phyloP scores from a whole-genome alignment of 1,140 invertebrate species.

The Triops longicaudatus region DNA sequence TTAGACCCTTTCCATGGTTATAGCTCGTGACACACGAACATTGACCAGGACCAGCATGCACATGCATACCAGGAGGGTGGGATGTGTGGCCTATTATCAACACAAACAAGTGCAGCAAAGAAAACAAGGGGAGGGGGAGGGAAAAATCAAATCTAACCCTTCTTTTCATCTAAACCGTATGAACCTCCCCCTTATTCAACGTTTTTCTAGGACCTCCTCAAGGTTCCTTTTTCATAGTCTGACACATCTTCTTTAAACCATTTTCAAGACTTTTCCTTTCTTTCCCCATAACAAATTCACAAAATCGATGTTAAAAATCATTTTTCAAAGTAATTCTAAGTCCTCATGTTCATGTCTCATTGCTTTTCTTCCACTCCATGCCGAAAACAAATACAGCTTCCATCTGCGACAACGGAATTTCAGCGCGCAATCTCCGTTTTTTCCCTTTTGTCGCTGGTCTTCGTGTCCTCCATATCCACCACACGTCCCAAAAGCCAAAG shows the following conservation, averaged over 20 bases:
- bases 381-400: too few species aligned
- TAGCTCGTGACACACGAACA: not conserved
- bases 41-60: not conserved
- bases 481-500: not conserved
- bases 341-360: too few species aligned
- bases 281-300: not conserved
- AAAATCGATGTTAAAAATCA: not conserved
- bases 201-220: not conserved
- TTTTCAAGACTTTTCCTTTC: not conserved
- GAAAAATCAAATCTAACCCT: constrained; percentile 1
- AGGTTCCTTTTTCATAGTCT: not conserved
- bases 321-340: too few species aligned
- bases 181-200: not conserved
- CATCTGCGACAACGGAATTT: too few species aligned
- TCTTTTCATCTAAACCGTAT: not conserved
- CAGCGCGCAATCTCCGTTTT: too few species aligned
- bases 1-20: not conserved
- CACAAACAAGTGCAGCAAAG: constrained; percentile 11
- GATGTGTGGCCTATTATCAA: not conserved
- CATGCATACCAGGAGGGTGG: not conserved
- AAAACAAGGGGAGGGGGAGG: not conserved
- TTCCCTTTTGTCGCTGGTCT: too few species aligned
- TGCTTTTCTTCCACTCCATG: too few species aligned
- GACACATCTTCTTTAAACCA: not conserved
- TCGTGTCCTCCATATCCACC: too few species aligned